Base-by-base conservation (phyloP, 2,113 vertebrate genomes). In the Albula goreensis region DNA sequence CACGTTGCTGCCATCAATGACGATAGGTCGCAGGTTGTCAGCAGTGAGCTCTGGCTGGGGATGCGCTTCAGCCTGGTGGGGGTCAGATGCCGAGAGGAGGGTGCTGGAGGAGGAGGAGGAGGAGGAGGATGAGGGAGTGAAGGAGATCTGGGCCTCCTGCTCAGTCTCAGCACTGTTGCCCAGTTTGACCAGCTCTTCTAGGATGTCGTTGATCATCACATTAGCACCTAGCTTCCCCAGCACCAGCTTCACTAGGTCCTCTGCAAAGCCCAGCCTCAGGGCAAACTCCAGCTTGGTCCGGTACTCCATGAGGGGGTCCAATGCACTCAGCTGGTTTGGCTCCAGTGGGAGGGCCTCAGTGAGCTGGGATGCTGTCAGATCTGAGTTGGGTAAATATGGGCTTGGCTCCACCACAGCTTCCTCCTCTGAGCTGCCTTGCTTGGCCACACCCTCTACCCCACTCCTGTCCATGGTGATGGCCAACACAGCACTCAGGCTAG, bases 1-100 rank as follows among this genome's bases (percentile, higher is more conserved):
- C 90, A 99, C 97, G 0, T 99, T 99, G 94, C 98, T 99, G 9
- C 98, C 98, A 0, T 99, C 98, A 8, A 99, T 98, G 10, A 99
- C 97, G 13, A 99, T 87, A 0, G 97, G 96, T 83, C 96, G 96
- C 88, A 99, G 91, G 60, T 92, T 87, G 0, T 96, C 95, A 13
- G 89, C 89, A 52, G 52, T 10, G 2, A 89, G 82, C 17, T 97
- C 96, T 11, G 92, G 92, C 19, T 86, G 82, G 56, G 86, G 86
- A 2, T 88, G 15, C 0, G 41, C 8, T 1, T n/a, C 50, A n/a
- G 17, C 0, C 82, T 10, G 2, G 50, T 5, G 57, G 12, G 2
- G 13, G 89, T 56, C 5, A 92, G 70, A 10, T 91, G 89, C 60
- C 88, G 52, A 66, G 85, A 3, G 10, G 49, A 84, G 4, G 87